Evolutionary conservation across 2,888 invertebrate genomes (phyloP), one percentile per base, ranked within the genome.

Genomic region (Diogma glabrata): DNA sequence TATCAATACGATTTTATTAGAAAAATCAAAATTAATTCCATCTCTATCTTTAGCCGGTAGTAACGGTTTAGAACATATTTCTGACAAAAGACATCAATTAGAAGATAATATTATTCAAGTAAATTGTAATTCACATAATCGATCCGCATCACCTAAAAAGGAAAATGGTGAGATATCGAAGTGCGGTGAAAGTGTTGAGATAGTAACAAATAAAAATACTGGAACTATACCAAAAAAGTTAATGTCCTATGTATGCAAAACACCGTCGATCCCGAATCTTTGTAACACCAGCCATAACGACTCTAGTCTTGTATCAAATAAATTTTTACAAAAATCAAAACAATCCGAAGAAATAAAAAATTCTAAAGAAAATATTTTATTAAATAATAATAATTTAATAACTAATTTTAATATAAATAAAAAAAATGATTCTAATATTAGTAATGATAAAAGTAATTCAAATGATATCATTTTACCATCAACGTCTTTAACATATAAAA

Each of bases 371-470:
- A 46, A 26, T 24, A 46, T 17, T 24, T 46, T 16, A 26, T 24
- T 24, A 9, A 26, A 24, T 16, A 46, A 46, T 24, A 46, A 46
- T 26, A 46, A 46, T 46, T 17, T 10, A 16, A 26, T 46, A 24
- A 46, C 23, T 19, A 24, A 24, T 24, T 16, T 17, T 46, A 46
- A 46, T 26, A 16, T 24, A 24, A 46, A 46, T 26, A 46, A 46
- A 24, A 46, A 46, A 16, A 22, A 46, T 46, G 23, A 22, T 45
- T 14, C 23, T 26, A 46, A 46, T 46, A 26, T 10, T 17, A 46
- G 24, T 46, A 46, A 46, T 46, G 24, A 45, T 12, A 45, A 46
- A 16, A 46, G 24, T 24, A 24, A 24, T n/a, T n/a, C n/a, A n/a
- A n/a, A n/a, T n/a, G n/a, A n/a, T n/a, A n/a, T n/a, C n/a, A n/a